Conservation (phyloP, 2,797 vertebrate species). For the Ataeniobius toweri region DNA sequence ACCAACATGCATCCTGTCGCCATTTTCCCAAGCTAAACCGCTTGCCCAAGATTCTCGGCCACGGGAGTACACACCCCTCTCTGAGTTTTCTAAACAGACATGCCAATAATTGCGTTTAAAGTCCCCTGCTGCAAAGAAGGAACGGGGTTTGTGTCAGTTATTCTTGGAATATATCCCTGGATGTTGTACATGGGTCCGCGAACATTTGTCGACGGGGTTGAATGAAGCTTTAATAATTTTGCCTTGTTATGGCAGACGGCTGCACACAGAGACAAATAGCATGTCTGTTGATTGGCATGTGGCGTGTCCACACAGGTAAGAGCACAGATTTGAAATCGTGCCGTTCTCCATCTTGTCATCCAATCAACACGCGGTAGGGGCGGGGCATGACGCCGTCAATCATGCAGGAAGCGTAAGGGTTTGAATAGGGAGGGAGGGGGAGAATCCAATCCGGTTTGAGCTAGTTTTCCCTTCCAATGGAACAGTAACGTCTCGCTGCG, state of each 20-base stretch:
- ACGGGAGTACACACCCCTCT: conserved; percentile 57
- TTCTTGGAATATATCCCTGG: background rate
- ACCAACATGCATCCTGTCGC: conserved; percentile 82
- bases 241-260: conserved; percentile 59
- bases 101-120: background rate
- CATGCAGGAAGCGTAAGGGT: conserved; percentile 73
- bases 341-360: conserved; percentile 51
- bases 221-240: conserved; percentile 30
- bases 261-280: conserved; percentile 60
- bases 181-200: fast-evolving
- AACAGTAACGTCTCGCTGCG: conserved; percentile 82
- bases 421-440: conserved; percentile 81
- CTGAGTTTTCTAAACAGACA: conserved; percentile 16
- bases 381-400: conserved; percentile 61
- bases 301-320: conserved; percentile 72
- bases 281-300: conserved; percentile 75
- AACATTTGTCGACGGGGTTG: no score
- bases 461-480: conserved; percentile 87
- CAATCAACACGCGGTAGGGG: conserved; percentile 74
- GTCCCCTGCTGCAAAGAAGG: background rate
- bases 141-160: background rate
- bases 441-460: conserved; percentile 91
- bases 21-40: conserved; percentile 77
- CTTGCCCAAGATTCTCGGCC: conserved; percentile 47
- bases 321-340: conserved; percentile 77